Conservation (phyloP, 2,888 invertebrate genomes). For the Exocentrus adspersus region DNA sequence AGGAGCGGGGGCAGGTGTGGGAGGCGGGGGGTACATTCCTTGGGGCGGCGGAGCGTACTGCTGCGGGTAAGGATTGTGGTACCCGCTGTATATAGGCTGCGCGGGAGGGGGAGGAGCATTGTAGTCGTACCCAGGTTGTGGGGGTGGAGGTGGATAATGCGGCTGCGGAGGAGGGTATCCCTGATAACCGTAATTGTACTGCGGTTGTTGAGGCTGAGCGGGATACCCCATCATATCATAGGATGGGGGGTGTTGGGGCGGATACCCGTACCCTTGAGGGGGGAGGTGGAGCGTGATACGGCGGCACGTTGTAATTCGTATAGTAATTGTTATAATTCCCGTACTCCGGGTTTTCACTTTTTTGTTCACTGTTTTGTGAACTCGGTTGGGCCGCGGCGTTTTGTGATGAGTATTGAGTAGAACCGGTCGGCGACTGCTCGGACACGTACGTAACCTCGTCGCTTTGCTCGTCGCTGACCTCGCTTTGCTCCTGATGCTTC, state of each 20-base stretch:
- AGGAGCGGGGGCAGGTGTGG: constrained; percentile 45
- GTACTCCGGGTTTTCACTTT: constrained; percentile 36
- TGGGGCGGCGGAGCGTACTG: constrained; percentile 55
- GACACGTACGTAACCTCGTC: constrained; percentile 56
- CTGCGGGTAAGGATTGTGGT: constrained; percentile 55
- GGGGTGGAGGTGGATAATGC: constrained; percentile 53
- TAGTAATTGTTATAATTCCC: constrained; percentile 48
- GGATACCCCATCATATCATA: constrained; percentile 59
- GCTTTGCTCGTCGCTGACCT: constrained; percentile 54
- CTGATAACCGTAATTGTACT: constrained; percentile 55
- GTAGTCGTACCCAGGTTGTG: constrained; percentile 44
- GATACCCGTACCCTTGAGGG: constrained; percentile 55
- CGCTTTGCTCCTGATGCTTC: constrained; percentile 46
- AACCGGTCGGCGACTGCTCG: constrained; percentile 50
- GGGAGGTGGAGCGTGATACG: constrained; percentile 49
- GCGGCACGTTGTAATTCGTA: constrained; percentile 51
- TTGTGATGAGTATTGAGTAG: constrained; percentile 28
- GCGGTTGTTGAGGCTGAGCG: constrained; percentile 50
- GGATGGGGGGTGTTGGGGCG: constrained; percentile 56
- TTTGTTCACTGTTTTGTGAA: constrained; percentile 40
- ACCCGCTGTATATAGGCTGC: constrained; percentile 52
- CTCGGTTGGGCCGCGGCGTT: constrained; percentile 39
- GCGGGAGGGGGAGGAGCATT: constrained; percentile 42
- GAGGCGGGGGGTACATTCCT: constrained; percentile 53
- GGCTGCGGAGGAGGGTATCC: constrained; percentile 56